Conservation (phyloP, 2,797 vertebrate species). For the Loris lydekkerianus region DNA sequence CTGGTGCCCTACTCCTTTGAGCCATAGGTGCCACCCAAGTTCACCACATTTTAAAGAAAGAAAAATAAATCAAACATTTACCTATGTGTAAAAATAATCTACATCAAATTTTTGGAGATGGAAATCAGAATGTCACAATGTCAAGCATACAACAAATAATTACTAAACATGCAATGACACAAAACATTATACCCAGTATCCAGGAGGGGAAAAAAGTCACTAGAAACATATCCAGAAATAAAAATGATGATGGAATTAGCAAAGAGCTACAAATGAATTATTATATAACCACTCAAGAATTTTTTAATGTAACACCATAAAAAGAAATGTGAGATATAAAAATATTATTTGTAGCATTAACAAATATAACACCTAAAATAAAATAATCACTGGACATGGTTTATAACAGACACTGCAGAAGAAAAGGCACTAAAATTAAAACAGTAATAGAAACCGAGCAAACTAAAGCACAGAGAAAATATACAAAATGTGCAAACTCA, state of each 20-base stretch:
- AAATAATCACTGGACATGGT: background rate
- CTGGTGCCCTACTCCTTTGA: too few relatives aligned
- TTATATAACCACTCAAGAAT: background rate
- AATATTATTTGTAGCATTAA: conserved; percentile 9
- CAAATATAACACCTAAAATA: conserved; percentile 24
- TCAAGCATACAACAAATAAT: background rate
- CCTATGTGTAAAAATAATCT: background rate
- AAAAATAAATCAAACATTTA: background rate
- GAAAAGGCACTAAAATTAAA: conserved; percentile 2
- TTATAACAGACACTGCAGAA: background rate
- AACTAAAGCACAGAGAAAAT: background rate
- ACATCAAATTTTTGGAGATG: background rate
- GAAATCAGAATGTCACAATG: background rate
- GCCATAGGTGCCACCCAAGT: too few relatives aligned
- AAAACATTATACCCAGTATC: background rate
- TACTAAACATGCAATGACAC: background rate
- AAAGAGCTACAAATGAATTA: background rate
- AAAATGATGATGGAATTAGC: background rate
- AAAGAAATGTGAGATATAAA: background rate
- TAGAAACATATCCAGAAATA: background rate
- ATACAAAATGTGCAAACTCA: background rate
- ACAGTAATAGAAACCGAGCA: background rate
- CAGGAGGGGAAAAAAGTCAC: background rate
- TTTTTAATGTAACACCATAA: background rate
- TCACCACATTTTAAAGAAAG: background rate